Base-by-base conservation (phyloP, 2,113 vertebrate genomes). In the Mustela nigripes region DNA sequence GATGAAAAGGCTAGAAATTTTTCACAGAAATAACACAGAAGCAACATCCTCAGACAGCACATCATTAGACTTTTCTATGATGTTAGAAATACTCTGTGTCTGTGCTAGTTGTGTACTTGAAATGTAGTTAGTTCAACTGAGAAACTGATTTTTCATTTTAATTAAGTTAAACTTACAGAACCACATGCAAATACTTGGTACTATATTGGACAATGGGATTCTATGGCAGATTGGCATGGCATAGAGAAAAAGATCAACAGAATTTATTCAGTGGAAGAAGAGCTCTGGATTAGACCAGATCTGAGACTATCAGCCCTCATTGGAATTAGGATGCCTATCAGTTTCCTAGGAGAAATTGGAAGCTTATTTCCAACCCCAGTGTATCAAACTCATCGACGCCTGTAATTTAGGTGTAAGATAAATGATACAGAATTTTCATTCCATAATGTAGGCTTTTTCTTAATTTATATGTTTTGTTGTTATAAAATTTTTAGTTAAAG, bases 271-370 rank as follows among this genome's bases (percentile, higher is more conserved):
- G 5, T 58, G 50, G 21, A n/a, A 62, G 12, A 45, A n/a, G 56
- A 60, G 7, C 1, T 79, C 89, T 16, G 18, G 24, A 33, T 58
- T 73, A 79, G 36, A 79, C 39, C 63, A 94, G 18, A 90, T 67
- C 45, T 45, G n/a, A 87, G 67, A 83, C 33, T 36, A 11, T 33
- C 14, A 19, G 19, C 6, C 48, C 19, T 19, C 11, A 10, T 12
- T 73, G 28, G 28, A 92, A 26, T 86, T 65, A 71, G 26, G 22
- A 45, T 60, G 19, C 22, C 92, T 33, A 50, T 81, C 42, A 24
- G 45, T 94, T 89, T 90, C 33, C 53, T 80, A 73, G 48, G 50
- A 92, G 62, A 86, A 95, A 73, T 4, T 82, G 15, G 31, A 89
- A 14, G 11, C 88, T 84, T 69, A 84, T 63, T 95, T 93, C 19